Evolutionary conservation across 2,888 invertebrate genomes (phyloP), one percentile per base, ranked within the genome.

Genomic region (Eulithis prunata): DNA sequence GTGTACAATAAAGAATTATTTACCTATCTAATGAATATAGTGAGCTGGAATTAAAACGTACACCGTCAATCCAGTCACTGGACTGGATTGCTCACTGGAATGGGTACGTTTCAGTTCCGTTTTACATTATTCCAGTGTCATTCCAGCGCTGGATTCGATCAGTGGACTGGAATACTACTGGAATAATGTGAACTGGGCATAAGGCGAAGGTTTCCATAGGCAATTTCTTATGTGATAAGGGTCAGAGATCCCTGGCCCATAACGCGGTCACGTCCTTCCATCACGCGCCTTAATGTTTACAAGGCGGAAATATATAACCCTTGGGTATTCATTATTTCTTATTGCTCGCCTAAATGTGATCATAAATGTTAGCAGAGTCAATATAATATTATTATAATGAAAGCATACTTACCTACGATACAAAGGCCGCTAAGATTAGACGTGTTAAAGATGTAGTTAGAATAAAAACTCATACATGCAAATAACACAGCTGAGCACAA

Each of bases 281-380:
- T 53, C 46, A 54, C 57, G 53, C n/a, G 53, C 28, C 45, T 46
- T 53, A 63, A 57, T 57, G 45, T 36, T 45, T 51, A 56, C 57
- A 46, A 49, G 47, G 13, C 54, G 52, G 57, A 55, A 54, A 57
- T 7, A 36, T 36, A 36, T 52, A 57, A 28, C 52, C 52, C 57
- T 41, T 47, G 56, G 62, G 51, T 45, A 57, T 51, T 56, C 62
- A 62, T 36, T 45, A 49, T 54, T 52, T 51, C 8, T 10, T 53
- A 21, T 53, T 53, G 53, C 53, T 38, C 12, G 10, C 28, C 45
- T 54, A 38, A 47, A 55, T 36, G 21, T 47, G 41, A 46, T 49
- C 0, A 21, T 49, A 45, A 36, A 60, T 11, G 47, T 13, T 41
- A n/a, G 10, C 28, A 60, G 21, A 21, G 21, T 14, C 11, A 36